Percentiles rank a stretch among this genome's conserved stretches.
These are phyloP conservation scores for Tethya wilhelma DNA, from an alignment of 37 sponge, comb jelly and placozoan genomes.

Conservation along the genomic window DNA sequence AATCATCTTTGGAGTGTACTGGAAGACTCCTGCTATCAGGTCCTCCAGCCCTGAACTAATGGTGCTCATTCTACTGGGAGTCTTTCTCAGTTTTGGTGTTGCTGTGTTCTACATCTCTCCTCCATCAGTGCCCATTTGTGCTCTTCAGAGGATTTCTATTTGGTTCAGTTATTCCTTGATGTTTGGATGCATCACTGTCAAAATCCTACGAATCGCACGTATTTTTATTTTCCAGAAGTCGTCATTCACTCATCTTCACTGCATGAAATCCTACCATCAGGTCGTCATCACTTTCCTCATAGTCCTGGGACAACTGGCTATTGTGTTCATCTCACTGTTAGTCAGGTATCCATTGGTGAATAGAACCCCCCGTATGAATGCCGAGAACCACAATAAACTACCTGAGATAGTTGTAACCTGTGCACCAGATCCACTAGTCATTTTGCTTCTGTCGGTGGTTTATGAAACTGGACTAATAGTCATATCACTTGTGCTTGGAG, in stretches of 20 bases:
- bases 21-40: constrained; percentile 50
- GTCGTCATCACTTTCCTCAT: constrained; percentile 43
- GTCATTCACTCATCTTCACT: background rate
- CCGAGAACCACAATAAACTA: background rate
- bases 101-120: constrained; percentile 25
- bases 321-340: constrained; percentile 43
- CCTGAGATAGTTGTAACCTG: constrained; percentile 55
- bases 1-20: constrained; percentile 21
- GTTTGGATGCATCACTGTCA: constrained; percentile 63
- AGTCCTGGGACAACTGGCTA: constrained; percentile 36
- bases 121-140: constrained; percentile 27
- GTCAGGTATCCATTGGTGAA: constrained; percentile 5
- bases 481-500: constrained; percentile 39
- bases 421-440: background rate
- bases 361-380: background rate
- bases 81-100: constrained; percentile 18
- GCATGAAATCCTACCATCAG: constrained; percentile 35
- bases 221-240: constrained; percentile 32
- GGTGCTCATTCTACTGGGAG: constrained; percentile 38
- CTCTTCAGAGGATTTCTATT: constrained; percentile 33
- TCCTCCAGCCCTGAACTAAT: constrained; percentile 63
- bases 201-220: constrained; percentile 62
- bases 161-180: constrained; percentile 61
- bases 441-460: constrained; percentile 19
- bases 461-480: constrained; percentile 48